Evolutionary conservation across 2,888 invertebrate species (phyloP).

Genomic region (Sinelater perroti): DNA sequence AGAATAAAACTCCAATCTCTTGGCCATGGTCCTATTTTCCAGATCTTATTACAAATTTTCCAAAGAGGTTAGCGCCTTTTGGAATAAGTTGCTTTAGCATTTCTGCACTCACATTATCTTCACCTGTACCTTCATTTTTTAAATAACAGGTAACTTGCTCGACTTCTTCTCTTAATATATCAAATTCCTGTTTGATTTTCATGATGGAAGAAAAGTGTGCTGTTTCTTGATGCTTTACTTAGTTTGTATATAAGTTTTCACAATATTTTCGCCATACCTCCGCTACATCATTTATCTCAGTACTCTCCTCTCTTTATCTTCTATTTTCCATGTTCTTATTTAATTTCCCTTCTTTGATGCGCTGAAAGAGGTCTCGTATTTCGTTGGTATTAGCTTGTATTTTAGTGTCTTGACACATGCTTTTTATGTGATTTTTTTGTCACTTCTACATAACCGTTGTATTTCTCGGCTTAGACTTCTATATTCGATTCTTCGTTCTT

Average conservation of each 20-base stretch:
- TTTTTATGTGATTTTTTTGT: background rate
- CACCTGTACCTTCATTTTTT: background rate
- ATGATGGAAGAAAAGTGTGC: background rate
- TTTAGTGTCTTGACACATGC: background rate
- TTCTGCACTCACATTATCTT: too few relatives aligned
- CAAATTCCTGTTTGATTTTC: too few relatives aligned
- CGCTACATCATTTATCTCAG: background rate
- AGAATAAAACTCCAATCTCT: too few relatives aligned
- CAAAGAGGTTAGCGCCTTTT: too few relatives aligned
- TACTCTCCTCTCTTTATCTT: background rate
- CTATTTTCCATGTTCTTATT: background rate
- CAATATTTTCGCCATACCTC: too few relatives aligned
- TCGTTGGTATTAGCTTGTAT: background rate
- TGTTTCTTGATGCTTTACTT: background rate
- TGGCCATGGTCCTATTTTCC: conserved; percentile 1
- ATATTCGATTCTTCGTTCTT: too few relatives aligned
- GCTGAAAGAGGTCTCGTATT: background rate
- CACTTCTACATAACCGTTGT: background rate
- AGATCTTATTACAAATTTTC: too few relatives aligned
- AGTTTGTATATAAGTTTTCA: too few relatives aligned
- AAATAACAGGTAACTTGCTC: too few relatives aligned
- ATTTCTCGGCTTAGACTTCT: too few relatives aligned
- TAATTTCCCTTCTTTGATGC: background rate
- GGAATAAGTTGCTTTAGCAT: too few relatives aligned
- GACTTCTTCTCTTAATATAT: too few relatives aligned